Evolutionary conservation across 2,113 vertebrate genomes (phyloP), one percentile per base, ranked within the genome.

Genomic region (Bubo scandiacus): DNA sequence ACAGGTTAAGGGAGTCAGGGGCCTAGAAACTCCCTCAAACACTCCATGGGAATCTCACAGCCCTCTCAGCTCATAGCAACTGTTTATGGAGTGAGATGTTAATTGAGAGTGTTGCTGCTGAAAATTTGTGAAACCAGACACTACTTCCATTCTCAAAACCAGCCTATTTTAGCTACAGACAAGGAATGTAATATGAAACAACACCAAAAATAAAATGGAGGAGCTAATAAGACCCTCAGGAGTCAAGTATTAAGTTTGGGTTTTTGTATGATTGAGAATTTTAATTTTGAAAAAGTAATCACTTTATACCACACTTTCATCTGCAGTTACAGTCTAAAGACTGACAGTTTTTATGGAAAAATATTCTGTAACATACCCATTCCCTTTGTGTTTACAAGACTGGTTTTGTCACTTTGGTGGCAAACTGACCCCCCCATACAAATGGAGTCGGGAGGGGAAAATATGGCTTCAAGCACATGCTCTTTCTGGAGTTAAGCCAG

Each of bases 341-440:
- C 10, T 49, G 9, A 30, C 5, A 34, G 19, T 49, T 71, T 72
- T 87, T 17, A 12, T 22, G 18, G 32, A 22, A n/a, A 57, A 32
- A 14, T 55, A 9, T 25, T 52, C 3, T 61, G 77, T 72, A 55
- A 49, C 9, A 16, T n/a, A 66, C 9, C 16, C 7, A 29, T 55
- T 72, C 19, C 13, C 6, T 82, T 82, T 54, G 15, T 1, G 7
- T 55, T 51, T 62, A 27, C 5, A 66, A 32, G n/a, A 55, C 8
- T 15, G 14, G 1, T 32, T 83, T 66, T 66, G 11, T 34, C 9
- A 21, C 16, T 65, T 58, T 43, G 55, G 26, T 54, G 26, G 15
- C 8, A 71, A 43, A 9, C 5, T 2, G 5, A 5, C 4, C 5
- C 0, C 6, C 4, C 21, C 14, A 9, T 23, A 43, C 7, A 49